Evolutionary conservation across 2,888 invertebrate genomes (phyloP), one percentile per base, ranked within the genome.

Genomic region (Limnephilus rhombicus): DNA sequence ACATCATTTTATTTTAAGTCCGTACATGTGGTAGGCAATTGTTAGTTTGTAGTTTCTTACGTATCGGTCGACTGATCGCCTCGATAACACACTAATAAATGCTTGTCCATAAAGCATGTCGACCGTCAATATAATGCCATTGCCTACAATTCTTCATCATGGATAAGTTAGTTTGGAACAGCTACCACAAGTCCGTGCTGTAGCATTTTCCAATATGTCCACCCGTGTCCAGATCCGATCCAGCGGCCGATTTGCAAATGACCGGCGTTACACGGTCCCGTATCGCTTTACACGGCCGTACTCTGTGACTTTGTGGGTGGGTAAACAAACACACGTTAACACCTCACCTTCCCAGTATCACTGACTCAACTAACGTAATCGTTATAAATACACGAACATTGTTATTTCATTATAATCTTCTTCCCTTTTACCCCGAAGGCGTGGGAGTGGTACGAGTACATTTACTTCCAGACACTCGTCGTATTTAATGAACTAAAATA

Each of bases 191-290:
- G 3, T 53, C 53, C 53, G 3, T 15, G 53, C 15, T 53, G 53
- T 18, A 53, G 53, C 86, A 49, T 41, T 86, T 49, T 86, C 86
- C 53, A 86, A 86, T 86, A 86, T 49, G 86, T 86, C 86, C 45
- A n/a, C 49, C 24, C 49, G n/a, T 53, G 87, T 49, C 53, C 15
- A 49, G 87, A 87, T 87, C 49, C n/a, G 15, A 87, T 87, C 87
- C 87, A 7, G 31, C 87, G 87, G 87, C 41, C 41, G 87, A 87
- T 87, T 87, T 45, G 49, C 85, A 85, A 85, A 85, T 85, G n/a
- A 85, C 85, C 87, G 53, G 53, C 87, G 53, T 87, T 87, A 45
- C 87, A 87, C 87, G 49, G 53, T n/a, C 87, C 87, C 49, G 85
- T 85, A 49, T 53, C 45, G 87, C 49, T 45, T 87, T 53, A 85